These are phyloP conservation scores for Glaucidium brasilianum DNA, from an alignment of 2,113 vertebrate genomes.

Conservation along the genomic window DNA sequence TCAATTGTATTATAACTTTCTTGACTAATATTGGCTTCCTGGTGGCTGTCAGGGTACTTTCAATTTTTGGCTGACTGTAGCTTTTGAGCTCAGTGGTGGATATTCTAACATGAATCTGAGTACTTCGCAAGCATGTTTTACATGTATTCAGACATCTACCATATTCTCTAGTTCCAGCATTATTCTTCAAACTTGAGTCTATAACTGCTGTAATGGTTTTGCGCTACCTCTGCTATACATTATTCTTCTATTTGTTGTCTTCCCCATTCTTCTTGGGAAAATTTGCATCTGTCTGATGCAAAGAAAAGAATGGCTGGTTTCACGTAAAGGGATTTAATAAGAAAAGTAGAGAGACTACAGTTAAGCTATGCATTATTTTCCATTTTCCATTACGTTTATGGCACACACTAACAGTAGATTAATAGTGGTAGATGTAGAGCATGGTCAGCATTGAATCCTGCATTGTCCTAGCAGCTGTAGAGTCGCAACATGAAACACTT, in stretches of 20 bases:
- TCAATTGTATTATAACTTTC: neutral
- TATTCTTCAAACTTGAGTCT: neutral
- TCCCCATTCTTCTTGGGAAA: neutral
- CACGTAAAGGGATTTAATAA: neutral
- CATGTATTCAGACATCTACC: neutral
- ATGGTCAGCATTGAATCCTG: neutral
- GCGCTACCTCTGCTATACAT: neutral
- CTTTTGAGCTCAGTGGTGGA: neutral
- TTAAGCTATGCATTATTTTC: neutral
- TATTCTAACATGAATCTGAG: neutral
- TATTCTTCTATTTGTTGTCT: neutral
- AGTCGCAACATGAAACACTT: neutral
- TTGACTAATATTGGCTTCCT: neutral
- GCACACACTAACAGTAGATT: neutral
- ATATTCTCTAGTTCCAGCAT: neutral
- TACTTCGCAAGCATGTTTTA: neutral
- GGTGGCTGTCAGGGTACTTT: neutral
- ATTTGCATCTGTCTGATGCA: neutral
- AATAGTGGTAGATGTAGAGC: neutral
- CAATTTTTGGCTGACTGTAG: rapidly evolving
- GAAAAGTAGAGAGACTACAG: neutral
- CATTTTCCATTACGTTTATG: neutral
- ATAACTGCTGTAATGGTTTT: neutral
- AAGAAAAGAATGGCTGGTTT: neutral
- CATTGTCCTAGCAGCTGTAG: slow-evolving; percentile 16